These are phyloP conservation scores for Ariolimax columbianus DNA, from an alignment of 2,888 invertebrate genomes.

Conservation along the genomic window DNA sequence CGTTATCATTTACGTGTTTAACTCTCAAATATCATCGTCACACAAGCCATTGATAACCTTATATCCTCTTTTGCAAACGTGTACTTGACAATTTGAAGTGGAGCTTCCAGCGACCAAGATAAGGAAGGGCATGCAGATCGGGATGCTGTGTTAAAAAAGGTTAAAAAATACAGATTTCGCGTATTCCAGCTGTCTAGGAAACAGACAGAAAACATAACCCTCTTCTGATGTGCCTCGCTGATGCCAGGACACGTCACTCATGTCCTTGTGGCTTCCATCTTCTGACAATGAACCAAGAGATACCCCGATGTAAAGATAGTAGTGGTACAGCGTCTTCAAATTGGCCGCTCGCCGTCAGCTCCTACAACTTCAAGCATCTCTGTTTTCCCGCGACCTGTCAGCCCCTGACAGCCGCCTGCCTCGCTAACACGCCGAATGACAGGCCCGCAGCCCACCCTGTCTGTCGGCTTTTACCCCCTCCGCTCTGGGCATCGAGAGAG, in stretches of 20 bases:
- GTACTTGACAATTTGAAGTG: too few relatives aligned
- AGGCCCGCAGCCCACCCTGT: constrained; percentile 25
- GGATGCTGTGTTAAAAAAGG: too few relatives aligned
- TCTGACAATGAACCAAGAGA: neutral
- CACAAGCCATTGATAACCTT: too few relatives aligned
- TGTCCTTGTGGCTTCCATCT: neutral
- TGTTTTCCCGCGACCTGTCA: constrained; percentile 25
- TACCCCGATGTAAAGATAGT: neutral
- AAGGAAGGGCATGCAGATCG: too few relatives aligned
- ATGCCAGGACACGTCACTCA: constrained; percentile 13
- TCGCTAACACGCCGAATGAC: constrained; percentile 27
- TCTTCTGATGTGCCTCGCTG: neutral
- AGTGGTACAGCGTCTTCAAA: neutral
- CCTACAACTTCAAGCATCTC: constrained; percentile 33
- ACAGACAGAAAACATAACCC: neutral
- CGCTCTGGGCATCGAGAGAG: constrained; percentile 14
- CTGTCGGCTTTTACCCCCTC: constrained; percentile 14
- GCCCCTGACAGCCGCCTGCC: constrained; percentile 35
- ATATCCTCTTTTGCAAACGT: too few relatives aligned
- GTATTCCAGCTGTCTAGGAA: too few relatives aligned
- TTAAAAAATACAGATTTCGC: too few relatives aligned
- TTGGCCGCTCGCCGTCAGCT: constrained; percentile 19
- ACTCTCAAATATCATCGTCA: too few relatives aligned
- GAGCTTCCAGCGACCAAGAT: too few relatives aligned
- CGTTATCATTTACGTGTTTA: too few relatives aligned